These are phyloP conservation scores for Lithophane socia DNA, from an alignment of 2,888 invertebrate species.

Conservation along the genomic window DNA sequence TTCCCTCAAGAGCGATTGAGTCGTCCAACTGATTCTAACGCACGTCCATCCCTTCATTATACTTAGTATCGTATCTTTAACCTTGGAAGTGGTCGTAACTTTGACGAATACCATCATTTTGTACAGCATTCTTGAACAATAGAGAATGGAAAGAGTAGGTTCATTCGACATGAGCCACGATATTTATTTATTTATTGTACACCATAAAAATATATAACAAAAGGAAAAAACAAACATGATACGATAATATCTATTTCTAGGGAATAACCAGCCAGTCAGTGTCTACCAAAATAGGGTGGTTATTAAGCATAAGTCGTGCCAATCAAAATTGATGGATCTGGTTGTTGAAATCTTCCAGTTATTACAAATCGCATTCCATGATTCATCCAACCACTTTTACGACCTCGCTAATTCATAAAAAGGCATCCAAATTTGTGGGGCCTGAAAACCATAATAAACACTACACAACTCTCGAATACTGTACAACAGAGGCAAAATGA, in stretches of 20 bases:
- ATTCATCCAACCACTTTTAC: not conserved
- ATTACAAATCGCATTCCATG: not conserved
- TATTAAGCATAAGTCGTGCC: not conserved
- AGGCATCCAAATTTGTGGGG: not conserved
- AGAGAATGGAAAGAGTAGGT: slow-evolving; percentile 9
- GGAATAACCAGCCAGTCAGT: not conserved
- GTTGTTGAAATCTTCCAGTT: not conserved
- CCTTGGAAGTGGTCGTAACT: slow-evolving; percentile 78
- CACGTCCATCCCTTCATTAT: slow-evolving; percentile 68
- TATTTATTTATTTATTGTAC: too few species aligned
- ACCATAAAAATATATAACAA: too few species aligned
- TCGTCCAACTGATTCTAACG: slow-evolving; percentile 68
- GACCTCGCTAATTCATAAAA: not conserved
- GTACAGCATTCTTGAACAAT: slow-evolving; percentile 40
- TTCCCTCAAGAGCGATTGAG: slow-evolving; percentile 62
- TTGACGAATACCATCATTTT: slow-evolving; percentile 79
- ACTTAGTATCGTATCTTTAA: slow-evolving; percentile 76
- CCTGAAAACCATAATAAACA: not conserved
- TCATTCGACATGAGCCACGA: not conserved
- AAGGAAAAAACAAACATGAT: too few species aligned
- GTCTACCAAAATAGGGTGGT: not conserved
- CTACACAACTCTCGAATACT: too few species aligned
- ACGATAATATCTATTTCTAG: too few species aligned
- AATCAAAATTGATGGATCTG: not conserved
- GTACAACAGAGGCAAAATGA: not conserved